Evolutionary conservation across 2,888 invertebrate genomes (phyloP).

Genomic region (Cheilosia scutellata): DNA sequence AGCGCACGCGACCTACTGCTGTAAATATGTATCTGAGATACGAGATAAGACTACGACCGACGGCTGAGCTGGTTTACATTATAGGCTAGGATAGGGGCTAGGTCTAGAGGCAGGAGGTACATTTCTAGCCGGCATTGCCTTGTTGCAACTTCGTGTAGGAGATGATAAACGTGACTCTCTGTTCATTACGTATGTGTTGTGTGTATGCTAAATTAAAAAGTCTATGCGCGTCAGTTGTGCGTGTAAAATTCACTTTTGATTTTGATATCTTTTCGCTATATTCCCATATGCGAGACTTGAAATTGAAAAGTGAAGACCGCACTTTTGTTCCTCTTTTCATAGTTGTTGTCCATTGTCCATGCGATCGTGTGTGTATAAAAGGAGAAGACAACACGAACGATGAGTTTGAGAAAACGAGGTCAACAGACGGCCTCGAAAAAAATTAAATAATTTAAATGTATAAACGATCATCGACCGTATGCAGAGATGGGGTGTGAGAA

Average conservation of each 20-base stretch:
- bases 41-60: not conserved
- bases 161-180: conserved; percentile 13
- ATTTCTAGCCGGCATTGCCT: not conserved
- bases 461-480: conserved; percentile 7
- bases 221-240: conserved; percentile 58
- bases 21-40: not conserved
- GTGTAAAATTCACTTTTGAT: conserved; percentile 61
- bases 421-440: conserved; percentile 59
- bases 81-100: not conserved
- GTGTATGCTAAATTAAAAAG: conserved; percentile 39
- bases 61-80: not conserved
- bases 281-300: not conserved
- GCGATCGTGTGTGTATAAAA: conserved; percentile 1
- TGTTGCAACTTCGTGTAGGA: conserved; percentile 14
- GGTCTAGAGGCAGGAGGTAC: not conserved
- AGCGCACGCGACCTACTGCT: conserved; percentile 49
- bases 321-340: not conserved
- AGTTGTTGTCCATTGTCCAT: not conserved
- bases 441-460: conserved; percentile 42
- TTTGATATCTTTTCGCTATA: conserved; percentile 16
- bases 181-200: not conserved
- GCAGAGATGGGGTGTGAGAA: conserved; percentile 49
- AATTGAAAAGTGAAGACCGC: not conserved
- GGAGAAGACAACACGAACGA: not conserved
- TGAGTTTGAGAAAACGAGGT: conserved; percentile 50